Conservation (phyloP, 2,113 vertebrate genomes). For the Cyprinus carpio region DNA sequence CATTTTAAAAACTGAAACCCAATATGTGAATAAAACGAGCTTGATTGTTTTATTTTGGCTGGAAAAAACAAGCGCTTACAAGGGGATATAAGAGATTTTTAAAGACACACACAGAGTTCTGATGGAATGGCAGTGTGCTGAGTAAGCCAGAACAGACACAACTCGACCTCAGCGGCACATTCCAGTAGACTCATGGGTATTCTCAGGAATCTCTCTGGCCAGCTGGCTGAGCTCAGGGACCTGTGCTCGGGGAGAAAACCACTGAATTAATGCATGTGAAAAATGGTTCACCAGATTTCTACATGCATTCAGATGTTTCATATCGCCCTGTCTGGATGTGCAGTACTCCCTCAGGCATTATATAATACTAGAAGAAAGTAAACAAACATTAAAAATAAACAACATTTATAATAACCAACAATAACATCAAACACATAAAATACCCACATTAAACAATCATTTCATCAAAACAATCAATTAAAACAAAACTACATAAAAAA, state of each 20-base stretch:
- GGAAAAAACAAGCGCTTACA: background rate
- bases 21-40: background rate
- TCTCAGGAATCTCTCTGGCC: conserved; percentile 57
- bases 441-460: too few species aligned
- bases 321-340: conserved; percentile 10
- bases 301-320: conserved; percentile 47
- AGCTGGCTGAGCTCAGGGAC: conserved; percentile 58
- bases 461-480: too few species aligned
- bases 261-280: conserved; percentile 28
- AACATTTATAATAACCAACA: too few species aligned
- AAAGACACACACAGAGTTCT: conserved; percentile 40
- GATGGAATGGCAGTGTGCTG: conserved; percentile 37
- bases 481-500: too few species aligned
- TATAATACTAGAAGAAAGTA: conserved; percentile 15
- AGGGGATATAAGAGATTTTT: conserved; percentile 16
- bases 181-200: conserved; percentile 54
- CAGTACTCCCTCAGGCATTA: background rate
- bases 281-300: conserved; percentile 29
- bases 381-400: too few species aligned
- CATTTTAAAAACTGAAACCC: conserved; percentile 8
- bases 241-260: conserved; percentile 16
- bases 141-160: conserved; percentile 54
- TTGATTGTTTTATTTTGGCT: conserved; percentile 32
- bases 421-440: too few species aligned
- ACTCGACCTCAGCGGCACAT: conserved; percentile 56